Percentiles rank a stretch among this genome's conserved stretches.
These are phyloP conservation scores for Pogonophryne albipinna DNA, from an alignment of 2,797 vertebrate species.

Conservation along the genomic window DNA sequence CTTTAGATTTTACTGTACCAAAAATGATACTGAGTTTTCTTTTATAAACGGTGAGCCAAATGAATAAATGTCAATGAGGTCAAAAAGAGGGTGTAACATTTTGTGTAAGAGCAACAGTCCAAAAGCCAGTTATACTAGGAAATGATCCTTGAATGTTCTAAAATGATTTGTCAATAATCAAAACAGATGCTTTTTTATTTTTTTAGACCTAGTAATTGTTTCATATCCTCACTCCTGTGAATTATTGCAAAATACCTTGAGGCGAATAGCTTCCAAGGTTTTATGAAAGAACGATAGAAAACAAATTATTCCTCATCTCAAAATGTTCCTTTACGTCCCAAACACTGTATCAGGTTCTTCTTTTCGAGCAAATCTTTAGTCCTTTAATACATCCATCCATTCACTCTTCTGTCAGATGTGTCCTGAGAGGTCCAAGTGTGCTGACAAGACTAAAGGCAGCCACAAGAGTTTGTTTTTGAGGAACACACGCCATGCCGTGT, in stretches of 20 bases:
- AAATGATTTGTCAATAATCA: too few species aligned
- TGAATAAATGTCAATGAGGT: too few species aligned
- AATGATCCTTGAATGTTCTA: too few species aligned
- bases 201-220: too few species aligned
- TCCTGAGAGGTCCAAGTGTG: constrained; percentile 42
- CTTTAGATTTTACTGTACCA: too few species aligned
- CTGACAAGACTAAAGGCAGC: constrained; percentile 28
- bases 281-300: background rate
- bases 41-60: too few species aligned
- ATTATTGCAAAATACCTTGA: background rate
- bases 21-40: too few species aligned
- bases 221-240: background rate
- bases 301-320: background rate
- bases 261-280: background rate
- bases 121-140: too few species aligned
- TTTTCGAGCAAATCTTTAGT: background rate
- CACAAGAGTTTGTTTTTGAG: constrained; percentile 28
- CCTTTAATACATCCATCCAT: background rate
- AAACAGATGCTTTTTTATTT: too few species aligned
- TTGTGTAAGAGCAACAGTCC: too few species aligned
- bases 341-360: background rate
- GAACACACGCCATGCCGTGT: background rate
- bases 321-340: background rate
- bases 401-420: constrained; percentile 15
- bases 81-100: too few species aligned